These are phyloP conservation scores for Neodon shergylaensis DNA, from an alignment of 2,113 vertebrate species.

Conservation along the genomic window DNA sequence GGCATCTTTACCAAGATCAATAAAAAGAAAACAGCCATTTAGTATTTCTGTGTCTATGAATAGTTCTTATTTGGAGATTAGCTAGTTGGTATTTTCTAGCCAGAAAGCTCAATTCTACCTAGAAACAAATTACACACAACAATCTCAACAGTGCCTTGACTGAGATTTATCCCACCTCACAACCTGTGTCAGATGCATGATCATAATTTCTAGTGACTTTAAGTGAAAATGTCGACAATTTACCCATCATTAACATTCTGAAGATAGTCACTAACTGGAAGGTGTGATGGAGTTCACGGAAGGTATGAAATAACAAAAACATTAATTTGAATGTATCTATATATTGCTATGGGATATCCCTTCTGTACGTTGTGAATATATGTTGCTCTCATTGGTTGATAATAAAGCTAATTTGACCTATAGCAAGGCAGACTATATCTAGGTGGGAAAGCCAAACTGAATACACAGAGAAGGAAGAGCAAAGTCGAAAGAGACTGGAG, in stretches of 20 bases:
- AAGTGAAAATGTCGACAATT: slow-evolving; percentile 6
- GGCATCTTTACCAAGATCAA: slow-evolving; percentile 7
- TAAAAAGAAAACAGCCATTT: background rate
- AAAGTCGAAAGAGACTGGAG: no score
- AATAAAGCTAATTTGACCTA: no score
- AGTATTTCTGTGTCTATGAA: background rate
- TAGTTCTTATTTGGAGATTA: background rate
- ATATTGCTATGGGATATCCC: no score
- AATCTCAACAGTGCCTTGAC: background rate
- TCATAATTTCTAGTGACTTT: background rate
- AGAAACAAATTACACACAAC: background rate
- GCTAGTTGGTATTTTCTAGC: background rate
- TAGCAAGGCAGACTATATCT: no score
- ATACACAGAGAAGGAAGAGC: no score
- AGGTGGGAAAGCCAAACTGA: no score
- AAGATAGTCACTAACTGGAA: slow-evolving; percentile 28
- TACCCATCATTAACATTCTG: slow-evolving; percentile 3
- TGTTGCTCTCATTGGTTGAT: no score
- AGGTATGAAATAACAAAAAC: slow-evolving; percentile 16
- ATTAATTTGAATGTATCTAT: background rate
- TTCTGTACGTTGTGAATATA: no score
- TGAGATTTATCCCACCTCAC: background rate
- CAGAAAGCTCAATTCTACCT: slow-evolving; percentile 6
- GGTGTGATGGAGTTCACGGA: background rate
- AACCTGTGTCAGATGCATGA: background rate